These are phyloP conservation scores for Amphimallon solstitiale DNA, from an alignment of 2,888 invertebrate genomes.

Conservation along the genomic window DNA sequence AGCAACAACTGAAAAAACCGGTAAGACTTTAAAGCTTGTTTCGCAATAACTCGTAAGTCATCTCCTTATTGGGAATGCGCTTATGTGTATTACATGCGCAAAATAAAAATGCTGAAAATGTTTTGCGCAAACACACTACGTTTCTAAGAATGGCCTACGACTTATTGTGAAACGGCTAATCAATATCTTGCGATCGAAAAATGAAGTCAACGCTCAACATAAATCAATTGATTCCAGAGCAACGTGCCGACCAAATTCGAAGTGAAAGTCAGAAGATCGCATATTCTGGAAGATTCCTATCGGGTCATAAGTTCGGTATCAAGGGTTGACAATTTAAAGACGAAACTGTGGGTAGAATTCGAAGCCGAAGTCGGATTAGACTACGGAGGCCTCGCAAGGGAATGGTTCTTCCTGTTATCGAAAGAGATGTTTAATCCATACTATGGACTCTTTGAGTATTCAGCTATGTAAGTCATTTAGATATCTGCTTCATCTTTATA, in stretches of 20 bases:
- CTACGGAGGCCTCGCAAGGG: constrained; percentile 95
- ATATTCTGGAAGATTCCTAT: constrained; percentile 97
- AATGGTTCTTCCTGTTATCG: constrained; percentile 98
- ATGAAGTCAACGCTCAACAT: not conserved
- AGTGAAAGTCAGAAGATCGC: constrained; percentile 89
- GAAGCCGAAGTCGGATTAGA: constrained; percentile 96
- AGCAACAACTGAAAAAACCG: constrained; percentile 94
- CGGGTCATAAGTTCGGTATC: constrained; percentile 92
- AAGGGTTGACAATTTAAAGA: constrained; percentile 91
- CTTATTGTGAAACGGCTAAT: too few species aligned
- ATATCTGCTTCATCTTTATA: too few species aligned
- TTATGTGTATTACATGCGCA: too few species aligned
- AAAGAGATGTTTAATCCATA: constrained; percentile 99
- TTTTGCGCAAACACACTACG: too few species aligned
- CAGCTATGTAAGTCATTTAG: constrained; percentile 85
- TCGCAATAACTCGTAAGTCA: constrained; percentile 16
- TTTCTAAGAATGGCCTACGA: too few species aligned
- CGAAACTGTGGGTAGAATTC: constrained; percentile 99
- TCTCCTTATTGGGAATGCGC: not conserved
- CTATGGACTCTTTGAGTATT: constrained; percentile 99
- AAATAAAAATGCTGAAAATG: too few species aligned
- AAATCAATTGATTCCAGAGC: constrained; percentile 68
- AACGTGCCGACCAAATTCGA: constrained; percentile 98
- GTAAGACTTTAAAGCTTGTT: constrained; percentile 65
- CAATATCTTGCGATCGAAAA: too few species aligned